phyloP scores from a whole-genome alignment of 2,797 vertebrate genomes.

The Crypturellus tataupa region DNA sequence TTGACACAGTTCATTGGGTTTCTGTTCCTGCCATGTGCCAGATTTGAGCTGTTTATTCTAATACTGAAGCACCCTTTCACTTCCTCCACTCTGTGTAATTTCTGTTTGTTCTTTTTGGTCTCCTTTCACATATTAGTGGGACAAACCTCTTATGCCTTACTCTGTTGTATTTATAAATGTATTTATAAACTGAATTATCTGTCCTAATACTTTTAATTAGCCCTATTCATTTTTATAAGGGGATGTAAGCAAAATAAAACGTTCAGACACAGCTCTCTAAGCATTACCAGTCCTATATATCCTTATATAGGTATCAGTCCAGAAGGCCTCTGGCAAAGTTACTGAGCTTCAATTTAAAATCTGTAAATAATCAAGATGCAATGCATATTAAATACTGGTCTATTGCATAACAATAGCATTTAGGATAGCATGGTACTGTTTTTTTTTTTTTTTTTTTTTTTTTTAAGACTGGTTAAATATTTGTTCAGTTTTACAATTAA shows the following conservation, averaged over 20 bases:
- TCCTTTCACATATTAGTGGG: neutral
- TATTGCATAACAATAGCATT: neutral
- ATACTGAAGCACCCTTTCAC: neutral
- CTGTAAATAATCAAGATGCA: neutral
- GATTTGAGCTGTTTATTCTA: neutral
- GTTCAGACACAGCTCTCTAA: neutral
- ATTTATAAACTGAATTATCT: neutral
- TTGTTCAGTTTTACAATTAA: neutral
- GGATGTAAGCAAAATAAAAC: neutral
- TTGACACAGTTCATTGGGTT: neutral
- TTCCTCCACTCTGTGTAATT: neutral
- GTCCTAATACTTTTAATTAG: neutral
- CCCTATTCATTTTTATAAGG: neutral
- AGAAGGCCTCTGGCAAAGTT: neutral
- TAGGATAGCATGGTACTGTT: neutral
- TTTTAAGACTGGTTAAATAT: neutral
- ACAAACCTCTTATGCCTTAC: neutral
- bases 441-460: neutral
- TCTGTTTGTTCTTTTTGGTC: neutral
- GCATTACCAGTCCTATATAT: neutral
- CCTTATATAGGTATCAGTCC: neutral
- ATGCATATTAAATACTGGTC: neutral
- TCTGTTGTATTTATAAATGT: neutral
- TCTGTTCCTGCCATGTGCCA: neutral
- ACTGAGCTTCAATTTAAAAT: neutral